Base-by-base conservation (phyloP, 2,113 vertebrate species). In the Eurypyga helias region DNA sequence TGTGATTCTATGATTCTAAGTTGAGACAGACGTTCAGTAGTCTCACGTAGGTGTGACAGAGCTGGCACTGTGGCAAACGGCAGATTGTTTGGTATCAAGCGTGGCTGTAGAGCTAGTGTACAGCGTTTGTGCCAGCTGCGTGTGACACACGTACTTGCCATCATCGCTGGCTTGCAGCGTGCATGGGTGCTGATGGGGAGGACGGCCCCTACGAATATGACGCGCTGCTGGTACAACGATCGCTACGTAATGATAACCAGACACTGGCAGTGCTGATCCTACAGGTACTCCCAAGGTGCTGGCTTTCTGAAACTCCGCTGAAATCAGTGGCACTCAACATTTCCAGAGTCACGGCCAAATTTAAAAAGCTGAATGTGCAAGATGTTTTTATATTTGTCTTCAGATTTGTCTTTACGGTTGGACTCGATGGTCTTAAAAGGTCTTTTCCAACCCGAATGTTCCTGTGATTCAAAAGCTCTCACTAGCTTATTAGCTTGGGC, bases 1-100 rank as follows among this genome's bases (percentile, higher is more conserved):
- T n/a, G n/a, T n/a, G n/a, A n/a, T n/a, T n/a, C n/a, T n/a, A n/a
- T n/a, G n/a, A n/a, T n/a, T n/a, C n/a, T n/a, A n/a, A n/a, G n/a
- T n/a, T n/a, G 4, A 36, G 69, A 21, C 55, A 11, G 3, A 5
- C 5, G 1, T 10, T 13, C 6, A 4, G 18, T 48, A 26, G 70
- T 10, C 36, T 31, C 17, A 5, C 4, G 48, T 76, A 85, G 76
- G 84, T 76, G 84, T 43, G 93, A 31, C 49, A 5, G 1, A 64
- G 45, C 64, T 38, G 70, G 46, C 36, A 17, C 61, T 45, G 8
- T 1, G 16, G 57, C 6, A 3, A 24, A 14, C 29, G 52, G 66
- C 60, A 28, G 57, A 15, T 49, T 54, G 51, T 49, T 62, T 60
- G 41, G 7, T 65, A 57, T 4, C 13, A 10, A 29, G 23, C 0